phyloP scores from a whole-genome alignment of 2,797 vertebrate genomes.

The Darevskia nairensis region DNA sequence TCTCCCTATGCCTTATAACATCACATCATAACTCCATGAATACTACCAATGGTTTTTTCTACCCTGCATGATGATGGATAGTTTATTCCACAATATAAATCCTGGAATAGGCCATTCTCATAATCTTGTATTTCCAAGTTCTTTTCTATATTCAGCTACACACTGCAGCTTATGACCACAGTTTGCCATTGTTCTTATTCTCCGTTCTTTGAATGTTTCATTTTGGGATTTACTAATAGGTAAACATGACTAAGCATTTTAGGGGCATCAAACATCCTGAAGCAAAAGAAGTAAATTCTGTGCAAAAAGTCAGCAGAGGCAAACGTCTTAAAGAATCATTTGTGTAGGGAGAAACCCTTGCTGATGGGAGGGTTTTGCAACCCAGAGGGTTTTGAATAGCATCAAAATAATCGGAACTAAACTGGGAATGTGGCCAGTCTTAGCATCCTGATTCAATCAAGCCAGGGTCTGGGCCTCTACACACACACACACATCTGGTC shows the following conservation, averaged over 20 bases:
- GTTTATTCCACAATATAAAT: neutral
- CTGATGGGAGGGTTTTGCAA: neutral
- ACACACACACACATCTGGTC: neutral
- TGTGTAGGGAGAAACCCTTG: neutral
- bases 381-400: neutral
- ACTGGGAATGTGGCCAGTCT: too few species aligned
- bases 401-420: neutral
- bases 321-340: neutral
- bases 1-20: neutral
- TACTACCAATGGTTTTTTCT: neutral
- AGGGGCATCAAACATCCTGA: neutral
- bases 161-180: neutral
- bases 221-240: neutral
- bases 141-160: neutral
- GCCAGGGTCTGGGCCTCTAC: too few species aligned
- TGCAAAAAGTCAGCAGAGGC: neutral
- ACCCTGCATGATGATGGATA: neutral
- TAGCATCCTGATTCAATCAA: neutral
- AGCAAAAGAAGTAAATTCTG: neutral
- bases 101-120: neutral
- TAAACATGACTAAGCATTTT: neutral
- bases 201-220: neutral
- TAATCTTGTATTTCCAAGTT: neutral
- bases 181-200: neutral
- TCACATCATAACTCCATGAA: neutral